phyloP scores from a whole-genome alignment of 2,888 invertebrate genomes.

The Trimorus sp. region DNA sequence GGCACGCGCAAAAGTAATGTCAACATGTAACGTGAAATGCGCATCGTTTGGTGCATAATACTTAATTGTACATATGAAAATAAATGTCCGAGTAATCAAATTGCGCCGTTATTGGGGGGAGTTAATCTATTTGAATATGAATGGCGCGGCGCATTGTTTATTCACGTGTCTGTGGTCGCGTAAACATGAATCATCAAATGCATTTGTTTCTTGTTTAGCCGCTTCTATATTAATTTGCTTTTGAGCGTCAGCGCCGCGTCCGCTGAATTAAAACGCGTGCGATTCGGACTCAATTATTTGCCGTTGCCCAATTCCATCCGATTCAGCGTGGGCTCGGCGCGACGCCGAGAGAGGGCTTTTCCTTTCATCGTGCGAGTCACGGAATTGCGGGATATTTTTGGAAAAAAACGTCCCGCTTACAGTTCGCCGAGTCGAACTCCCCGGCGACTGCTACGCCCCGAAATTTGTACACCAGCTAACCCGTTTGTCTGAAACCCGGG shows the following conservation, averaged over 20 bases:
- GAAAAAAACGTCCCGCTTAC: too few relatives aligned
- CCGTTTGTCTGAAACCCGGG: too few relatives aligned
- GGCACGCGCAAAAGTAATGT: slow-evolving; percentile 41
- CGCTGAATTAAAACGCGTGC: slow-evolving; percentile 1
- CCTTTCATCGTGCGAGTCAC: too few relatives aligned
- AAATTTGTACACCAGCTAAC: too few relatives aligned
- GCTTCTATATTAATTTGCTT: slow-evolving; percentile 40
- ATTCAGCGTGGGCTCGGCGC: neutral
- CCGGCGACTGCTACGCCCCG: too few relatives aligned
- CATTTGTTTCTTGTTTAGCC: slow-evolving; percentile 49
- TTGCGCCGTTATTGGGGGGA: slow-evolving; percentile 50
- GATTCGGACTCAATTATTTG: neutral
- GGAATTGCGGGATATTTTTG: too few relatives aligned
- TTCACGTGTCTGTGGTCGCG: slow-evolving; percentile 49
- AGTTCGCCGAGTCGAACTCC: too few relatives aligned
- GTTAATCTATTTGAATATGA: slow-evolving; percentile 60
- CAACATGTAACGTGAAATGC: slow-evolving; percentile 45
- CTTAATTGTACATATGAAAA: slow-evolving; percentile 57
- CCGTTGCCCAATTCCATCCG: neutral
- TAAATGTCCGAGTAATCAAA: slow-evolving; percentile 57
- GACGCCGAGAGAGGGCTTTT: too few relatives aligned
- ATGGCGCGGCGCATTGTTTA: slow-evolving; percentile 45
- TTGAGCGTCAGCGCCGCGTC: neutral
- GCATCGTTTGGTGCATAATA: slow-evolving; percentile 41
- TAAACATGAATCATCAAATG: slow-evolving; percentile 47